Percentiles rank a stretch among this genome's conserved stretches.
Conservation (phyloP, 2,797 vertebrate species). For the Ptychobarbus kaznakovi region DNA sequence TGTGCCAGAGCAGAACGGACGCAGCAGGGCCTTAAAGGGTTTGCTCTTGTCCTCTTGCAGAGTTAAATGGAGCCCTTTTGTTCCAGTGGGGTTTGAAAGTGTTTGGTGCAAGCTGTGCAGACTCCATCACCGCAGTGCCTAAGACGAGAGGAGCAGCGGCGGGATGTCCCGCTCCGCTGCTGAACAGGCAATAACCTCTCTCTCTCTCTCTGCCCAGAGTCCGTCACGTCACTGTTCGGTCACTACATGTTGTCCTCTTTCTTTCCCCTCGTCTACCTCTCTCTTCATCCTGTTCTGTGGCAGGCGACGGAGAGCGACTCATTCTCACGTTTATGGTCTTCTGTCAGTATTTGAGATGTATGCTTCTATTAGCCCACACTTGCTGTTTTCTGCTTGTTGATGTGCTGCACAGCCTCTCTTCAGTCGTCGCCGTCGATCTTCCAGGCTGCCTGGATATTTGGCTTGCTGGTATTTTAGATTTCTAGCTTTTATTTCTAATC, state of each 20-base stretch:
- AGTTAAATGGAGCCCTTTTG: neutral
- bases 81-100: neutral
- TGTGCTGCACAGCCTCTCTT: conserved; percentile 36
- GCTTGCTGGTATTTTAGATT: conserved; percentile 1
- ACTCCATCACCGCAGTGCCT: conserved; percentile 97
- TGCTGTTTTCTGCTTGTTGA: conserved; percentile 48
- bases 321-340: conserved; percentile 72
- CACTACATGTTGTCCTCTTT: conserved; percentile 62
- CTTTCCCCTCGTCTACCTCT: conserved; percentile 60
- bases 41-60: conserved; percentile 2
- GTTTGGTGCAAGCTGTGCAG: conserved; percentile 75
- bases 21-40: neutral
- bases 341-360: conserved; percentile 76
- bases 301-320: conserved; percentile 34
- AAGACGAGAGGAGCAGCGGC: conserved; percentile 78
- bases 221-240: conserved; percentile 7
- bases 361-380: conserved; percentile 61
- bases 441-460: neutral
- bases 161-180: conserved; percentile 65
- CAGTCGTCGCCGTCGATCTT: neutral
- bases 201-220: conserved; percentile 18
- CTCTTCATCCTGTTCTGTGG: conserved; percentile 54
- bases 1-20: neutral
- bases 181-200: conserved; percentile 71
- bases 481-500: neutral